Evolutionary conservation across 2,797 vertebrate genomes (phyloP).

Genomic region (Masticophis lateralis): DNA sequence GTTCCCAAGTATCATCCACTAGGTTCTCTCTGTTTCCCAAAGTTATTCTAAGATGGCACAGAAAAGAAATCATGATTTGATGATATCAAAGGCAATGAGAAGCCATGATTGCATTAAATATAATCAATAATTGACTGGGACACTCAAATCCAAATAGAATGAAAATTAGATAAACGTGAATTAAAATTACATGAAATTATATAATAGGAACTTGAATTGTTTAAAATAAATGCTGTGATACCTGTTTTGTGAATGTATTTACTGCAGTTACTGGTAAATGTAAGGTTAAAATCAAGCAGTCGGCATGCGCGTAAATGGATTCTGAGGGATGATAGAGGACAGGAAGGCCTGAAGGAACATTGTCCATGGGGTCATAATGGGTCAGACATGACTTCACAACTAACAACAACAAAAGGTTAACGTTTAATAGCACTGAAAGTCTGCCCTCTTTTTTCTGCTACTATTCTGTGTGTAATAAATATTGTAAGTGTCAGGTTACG

Average conservation of each 20-base stretch:
- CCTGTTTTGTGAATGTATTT: neutral
- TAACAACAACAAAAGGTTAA: neutral
- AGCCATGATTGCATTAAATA: neutral
- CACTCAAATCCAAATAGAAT: neutral
- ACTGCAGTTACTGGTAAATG: neutral
- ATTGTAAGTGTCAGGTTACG: no score
- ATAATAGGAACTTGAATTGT: neutral
- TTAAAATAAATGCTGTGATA: neutral
- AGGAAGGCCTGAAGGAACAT: no score
- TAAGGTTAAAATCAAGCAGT: neutral
- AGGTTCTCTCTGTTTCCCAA: neutral
- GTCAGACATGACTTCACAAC: no score
- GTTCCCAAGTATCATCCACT: neutral
- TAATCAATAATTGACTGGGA: neutral
- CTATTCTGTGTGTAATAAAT: neutral
- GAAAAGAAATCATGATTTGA: neutral
- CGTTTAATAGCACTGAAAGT: neutral
- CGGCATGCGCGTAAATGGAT: no score
- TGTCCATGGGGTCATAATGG: no score
- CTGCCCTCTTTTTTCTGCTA: neutral
- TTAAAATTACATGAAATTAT: neutral
- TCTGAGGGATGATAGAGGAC: no score
- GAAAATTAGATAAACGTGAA: neutral
- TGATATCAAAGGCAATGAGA: neutral
- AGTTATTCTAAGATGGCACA: neutral